Evolutionary conservation across 2,113 vertebrate species (phyloP).

Genomic region (Aldabrachelys gigantea): DNA sequence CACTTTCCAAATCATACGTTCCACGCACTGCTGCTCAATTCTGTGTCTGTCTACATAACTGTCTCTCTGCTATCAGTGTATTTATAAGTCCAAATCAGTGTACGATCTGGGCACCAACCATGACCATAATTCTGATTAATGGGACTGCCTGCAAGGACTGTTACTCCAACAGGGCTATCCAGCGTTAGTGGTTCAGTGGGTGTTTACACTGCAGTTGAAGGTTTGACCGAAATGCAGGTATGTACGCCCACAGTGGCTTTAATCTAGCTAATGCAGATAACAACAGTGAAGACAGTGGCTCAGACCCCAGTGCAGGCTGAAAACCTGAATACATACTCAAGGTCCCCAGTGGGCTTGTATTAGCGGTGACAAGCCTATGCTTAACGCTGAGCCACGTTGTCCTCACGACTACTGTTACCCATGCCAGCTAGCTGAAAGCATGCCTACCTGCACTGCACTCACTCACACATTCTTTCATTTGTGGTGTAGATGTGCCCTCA

Average conservation of each 20-base stretch:
- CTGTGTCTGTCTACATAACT: background rate
- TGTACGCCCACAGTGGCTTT: background rate
- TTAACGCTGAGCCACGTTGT: background rate
- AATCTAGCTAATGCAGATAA: background rate
- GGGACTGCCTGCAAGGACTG: background rate
- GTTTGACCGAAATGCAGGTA: background rate
- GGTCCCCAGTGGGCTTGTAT: background rate
- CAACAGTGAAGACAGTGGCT: too few species aligned
- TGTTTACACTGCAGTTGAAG: background rate
- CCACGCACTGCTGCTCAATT: background rate
- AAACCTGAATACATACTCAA: background rate
- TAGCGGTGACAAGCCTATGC: background rate
- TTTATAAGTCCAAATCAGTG: background rate
- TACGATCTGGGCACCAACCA: background rate
- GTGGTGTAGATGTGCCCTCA: too few species aligned
- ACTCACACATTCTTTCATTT: background rate
- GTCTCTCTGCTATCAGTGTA: background rate
- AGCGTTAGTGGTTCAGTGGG: background rate
- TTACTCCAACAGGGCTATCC: background rate
- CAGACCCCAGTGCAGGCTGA: too few species aligned
- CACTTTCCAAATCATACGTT: conserved; percentile 6
- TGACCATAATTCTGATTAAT: background rate
- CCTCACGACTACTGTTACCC: background rate
- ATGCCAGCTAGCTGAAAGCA: background rate
- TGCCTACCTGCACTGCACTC: background rate